A percentile compares a stretch with the other conserved stretches of the same genome.
Evolutionary conservation across 2,797 vertebrate species (phyloP).

Genomic region (Chrosomus eos): DNA sequence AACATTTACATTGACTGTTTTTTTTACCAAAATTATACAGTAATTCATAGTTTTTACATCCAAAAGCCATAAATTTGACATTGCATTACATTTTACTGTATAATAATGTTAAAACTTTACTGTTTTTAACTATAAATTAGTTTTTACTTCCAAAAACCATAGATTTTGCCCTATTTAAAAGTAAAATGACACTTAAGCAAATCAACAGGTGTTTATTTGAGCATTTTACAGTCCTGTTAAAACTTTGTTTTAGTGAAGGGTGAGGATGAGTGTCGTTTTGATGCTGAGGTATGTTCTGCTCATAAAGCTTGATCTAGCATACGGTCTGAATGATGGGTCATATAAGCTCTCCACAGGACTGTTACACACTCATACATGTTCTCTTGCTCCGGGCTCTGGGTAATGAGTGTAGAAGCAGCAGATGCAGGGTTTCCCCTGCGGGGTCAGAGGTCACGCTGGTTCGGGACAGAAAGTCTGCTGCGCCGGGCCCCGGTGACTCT

Average conservation of each 20-base stretch:
- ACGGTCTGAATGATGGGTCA: not conserved
- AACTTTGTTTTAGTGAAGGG: not conserved
- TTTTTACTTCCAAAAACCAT: too few species aligned
- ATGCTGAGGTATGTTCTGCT: not conserved
- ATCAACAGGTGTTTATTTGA: not conserved
- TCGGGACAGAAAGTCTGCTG: constrained; percentile 46
- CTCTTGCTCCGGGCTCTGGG: constrained; percentile 35
- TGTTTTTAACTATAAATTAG: too few species aligned
- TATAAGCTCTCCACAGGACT: constrained; percentile 36
- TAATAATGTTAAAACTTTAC: too few species aligned
- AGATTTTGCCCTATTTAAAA: too few species aligned
- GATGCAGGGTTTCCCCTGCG: constrained; percentile 55
- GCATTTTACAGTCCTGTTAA: not conserved
- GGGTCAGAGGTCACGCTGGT: constrained; percentile 66
- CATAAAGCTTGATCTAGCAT: constrained; percentile 19
- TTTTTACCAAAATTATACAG: too few species aligned
- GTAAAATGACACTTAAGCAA: not conserved
- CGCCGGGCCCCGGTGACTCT: constrained; percentile 57
- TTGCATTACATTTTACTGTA: too few species aligned
- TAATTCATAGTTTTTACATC: too few species aligned
- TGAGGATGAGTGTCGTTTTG: not conserved
- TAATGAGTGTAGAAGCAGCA: constrained; percentile 60
- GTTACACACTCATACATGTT: constrained; percentile 12
- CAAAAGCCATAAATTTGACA: too few species aligned
- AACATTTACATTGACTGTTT: too few species aligned